These are phyloP conservation scores for Phalacrocorax brasilianus DNA, from an alignment of 2,113 vertebrate species.

Conservation along the genomic window DNA sequence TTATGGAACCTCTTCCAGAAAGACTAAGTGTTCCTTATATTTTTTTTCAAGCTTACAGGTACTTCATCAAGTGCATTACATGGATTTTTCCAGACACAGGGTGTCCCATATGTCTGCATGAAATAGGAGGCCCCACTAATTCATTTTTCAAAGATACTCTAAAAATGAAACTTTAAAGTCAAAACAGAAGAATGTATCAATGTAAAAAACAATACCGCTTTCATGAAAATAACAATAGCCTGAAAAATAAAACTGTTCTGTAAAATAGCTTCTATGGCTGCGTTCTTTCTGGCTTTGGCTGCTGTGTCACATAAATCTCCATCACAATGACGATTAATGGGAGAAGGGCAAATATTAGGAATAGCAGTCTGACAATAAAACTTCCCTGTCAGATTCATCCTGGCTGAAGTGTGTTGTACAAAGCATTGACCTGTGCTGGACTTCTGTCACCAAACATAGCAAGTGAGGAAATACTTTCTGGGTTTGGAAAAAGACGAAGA, in stretches of 20 bases:
- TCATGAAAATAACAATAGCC: neutral
- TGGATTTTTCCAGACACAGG: neutral
- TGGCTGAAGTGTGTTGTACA: neutral
- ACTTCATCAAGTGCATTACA: neutral
- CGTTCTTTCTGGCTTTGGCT: neutral
- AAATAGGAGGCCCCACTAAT: neutral
- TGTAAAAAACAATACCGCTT: neutral
- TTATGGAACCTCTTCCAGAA: neutral
- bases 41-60: neutral
- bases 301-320: neutral
- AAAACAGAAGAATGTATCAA: neutral
- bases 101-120: accelerated
- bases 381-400: neutral
- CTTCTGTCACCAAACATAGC: neutral
- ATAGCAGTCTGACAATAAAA: neutral
- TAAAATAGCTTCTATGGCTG: neutral
- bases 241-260: neutral
- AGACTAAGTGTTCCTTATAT: neutral
- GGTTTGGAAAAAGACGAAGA: neutral
- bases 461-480: neutral
- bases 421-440: neutral
- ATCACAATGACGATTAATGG: neutral
- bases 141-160: neutral
- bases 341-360: neutral
- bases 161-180: neutral